Base-by-base conservation (phyloP, 37 sponge, comb jelly and placozoan genomes). In the Aphrocallistes beatrix region DNA sequence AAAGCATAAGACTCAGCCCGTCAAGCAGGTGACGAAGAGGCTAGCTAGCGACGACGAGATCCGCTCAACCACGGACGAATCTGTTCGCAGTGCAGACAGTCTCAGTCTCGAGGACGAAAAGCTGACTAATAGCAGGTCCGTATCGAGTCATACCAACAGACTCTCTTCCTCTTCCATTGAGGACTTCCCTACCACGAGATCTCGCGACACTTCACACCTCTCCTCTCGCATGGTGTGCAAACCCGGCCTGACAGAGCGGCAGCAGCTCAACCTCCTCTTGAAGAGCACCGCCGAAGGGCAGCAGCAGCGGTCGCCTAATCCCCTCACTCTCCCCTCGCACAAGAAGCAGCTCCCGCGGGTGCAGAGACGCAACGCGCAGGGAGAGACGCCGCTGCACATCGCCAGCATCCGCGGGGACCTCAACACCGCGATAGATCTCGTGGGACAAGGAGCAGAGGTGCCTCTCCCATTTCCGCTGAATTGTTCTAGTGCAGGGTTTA, bases 291-390 rank as follows among this genome's bases (percentile, higher is more conserved):
- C 75, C 34, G 75, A 60, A 30, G 75, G n/a, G 8, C 75, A 19
- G 6, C 75, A 19, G 25, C 75, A 19, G 25, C 75, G 75, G 34
- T 60, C 75, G 6, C 75, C 75, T 3, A 60, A 60, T 30, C 75
- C 75, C 3, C 75, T 60, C 75, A 19, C 17, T 13, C 75, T 60
- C 17, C 75, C 75, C 75, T 60, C 75, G 28, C 75, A 60, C 34
- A 60, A 60, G 75, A 60, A 60, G 34, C 75, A 60, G 75, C 75
- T 60, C 17, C 75, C 75, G 25, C 75, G 75, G 17, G 75, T 60
- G 34, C 75, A 60, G 75, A 60, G 75, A 60, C 75, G 75, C 34
- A 60, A 60, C 75, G 75, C 75, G 34, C 75, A 60, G 75, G 75
- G 75, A 60, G 75, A 60, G 75, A 60, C 75, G 32, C 75, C 8